A percentile compares a stretch with the other conserved stretches of the same genome.
Evolutionary conservation across 2,888 invertebrate species (phyloP).

Genomic region (Dendrolimus pini): DNA sequence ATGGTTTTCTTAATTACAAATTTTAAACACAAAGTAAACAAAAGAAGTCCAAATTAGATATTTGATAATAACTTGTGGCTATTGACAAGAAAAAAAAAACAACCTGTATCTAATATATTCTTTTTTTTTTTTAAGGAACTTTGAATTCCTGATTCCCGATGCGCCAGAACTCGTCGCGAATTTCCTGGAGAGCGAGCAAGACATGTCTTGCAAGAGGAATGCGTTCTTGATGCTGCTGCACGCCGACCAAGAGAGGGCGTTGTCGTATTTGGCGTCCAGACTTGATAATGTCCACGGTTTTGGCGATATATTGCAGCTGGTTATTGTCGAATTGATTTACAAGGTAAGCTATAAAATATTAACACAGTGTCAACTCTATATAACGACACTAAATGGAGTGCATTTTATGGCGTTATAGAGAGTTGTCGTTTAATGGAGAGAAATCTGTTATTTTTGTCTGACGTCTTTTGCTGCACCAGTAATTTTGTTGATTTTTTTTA

Average conservation of each 20-base stretch:
- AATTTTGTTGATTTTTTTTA: too few relatives aligned
- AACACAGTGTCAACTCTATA: too few relatives aligned
- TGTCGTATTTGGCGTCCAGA: slow-evolving; percentile 94
- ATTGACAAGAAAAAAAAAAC: too few relatives aligned
- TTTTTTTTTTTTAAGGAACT: slow-evolving; percentile 80
- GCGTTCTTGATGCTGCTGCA: slow-evolving; percentile 99
- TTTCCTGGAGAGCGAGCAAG: slow-evolving; percentile 97
- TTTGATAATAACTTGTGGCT: too few relatives aligned
- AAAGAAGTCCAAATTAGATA: too few relatives aligned
- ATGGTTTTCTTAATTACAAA: too few relatives aligned
- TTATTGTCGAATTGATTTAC: slow-evolving; percentile 99
- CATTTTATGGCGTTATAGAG: too few relatives aligned
- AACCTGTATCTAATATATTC: neutral
- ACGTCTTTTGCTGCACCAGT: too few relatives aligned
- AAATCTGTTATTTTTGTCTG: too few relatives aligned
- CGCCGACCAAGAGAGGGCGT: slow-evolving; percentile 95
- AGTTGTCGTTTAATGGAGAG: too few relatives aligned
- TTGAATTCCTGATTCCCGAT: slow-evolving; percentile 98
- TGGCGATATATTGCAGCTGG: slow-evolving; percentile 97
- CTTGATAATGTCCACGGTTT: slow-evolving; percentile 96
- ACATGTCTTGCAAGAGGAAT: slow-evolving; percentile 99
- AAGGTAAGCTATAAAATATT: slow-evolving; percentile 78
- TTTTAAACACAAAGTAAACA: too few relatives aligned
- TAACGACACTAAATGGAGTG: too few relatives aligned
- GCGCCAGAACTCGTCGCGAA: slow-evolving; percentile 97